These are phyloP conservation scores for Macaca nemestrina DNA, from an alignment of 2,113 vertebrate genomes.

Conservation along the genomic window DNA sequence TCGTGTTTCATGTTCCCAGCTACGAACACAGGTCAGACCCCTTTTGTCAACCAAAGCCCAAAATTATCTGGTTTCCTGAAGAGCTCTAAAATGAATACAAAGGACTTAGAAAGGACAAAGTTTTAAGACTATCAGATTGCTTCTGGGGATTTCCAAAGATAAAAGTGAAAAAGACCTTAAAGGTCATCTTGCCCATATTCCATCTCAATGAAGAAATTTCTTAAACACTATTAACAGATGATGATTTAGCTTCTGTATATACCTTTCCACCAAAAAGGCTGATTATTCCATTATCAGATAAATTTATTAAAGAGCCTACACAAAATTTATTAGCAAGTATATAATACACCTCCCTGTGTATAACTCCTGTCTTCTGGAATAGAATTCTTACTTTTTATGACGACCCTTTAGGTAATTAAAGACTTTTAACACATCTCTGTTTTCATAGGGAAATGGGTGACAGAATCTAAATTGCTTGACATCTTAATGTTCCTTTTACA, in stretches of 20 bases:
- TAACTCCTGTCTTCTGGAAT: neutral
- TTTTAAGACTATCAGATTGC: neutral
- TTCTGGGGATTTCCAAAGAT: conserved; percentile 10
- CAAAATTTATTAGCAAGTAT: neutral
- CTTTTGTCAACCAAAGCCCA: conserved; percentile 4
- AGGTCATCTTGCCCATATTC: neutral
- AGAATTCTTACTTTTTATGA: neutral
- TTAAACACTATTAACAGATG: neutral
- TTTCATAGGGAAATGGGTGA: neutral
- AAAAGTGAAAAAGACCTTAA: neutral
- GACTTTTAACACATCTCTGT: neutral
- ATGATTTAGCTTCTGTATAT: neutral
- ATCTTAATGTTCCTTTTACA: neutral
- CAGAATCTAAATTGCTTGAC: neutral
- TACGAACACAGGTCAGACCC: neutral
- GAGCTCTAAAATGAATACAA: neutral
- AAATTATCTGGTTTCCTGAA: neutral
- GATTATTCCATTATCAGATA: neutral
- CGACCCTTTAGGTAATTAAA: neutral
- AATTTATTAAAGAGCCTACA: neutral
- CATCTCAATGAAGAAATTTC: neutral
- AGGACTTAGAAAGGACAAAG: neutral
- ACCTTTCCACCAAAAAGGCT: neutral
- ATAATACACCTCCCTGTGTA: neutral
- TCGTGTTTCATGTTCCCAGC: neutral